phyloP scores from a whole-genome alignment of 2,888 invertebrate species.

The Lycia hirtaria region DNA sequence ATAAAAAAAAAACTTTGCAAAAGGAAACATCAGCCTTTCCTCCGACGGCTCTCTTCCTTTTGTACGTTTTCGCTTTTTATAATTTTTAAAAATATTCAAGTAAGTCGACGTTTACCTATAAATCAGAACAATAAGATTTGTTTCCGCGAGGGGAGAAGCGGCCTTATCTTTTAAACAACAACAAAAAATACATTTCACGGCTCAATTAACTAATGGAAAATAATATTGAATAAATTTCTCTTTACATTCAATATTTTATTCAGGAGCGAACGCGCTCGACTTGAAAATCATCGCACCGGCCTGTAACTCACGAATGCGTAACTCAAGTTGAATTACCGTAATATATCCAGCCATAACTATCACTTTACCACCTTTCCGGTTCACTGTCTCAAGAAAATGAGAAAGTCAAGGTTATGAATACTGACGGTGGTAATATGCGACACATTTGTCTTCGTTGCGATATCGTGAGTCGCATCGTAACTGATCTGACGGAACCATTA shows the following conservation, averaged over 20 bases:
- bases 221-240: conserved; percentile 2
- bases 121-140: conserved; percentile 36
- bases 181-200: conserved; percentile 20
- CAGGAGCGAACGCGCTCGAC: conserved; percentile 2
- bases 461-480: conserved; percentile 73
- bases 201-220: conserved; percentile 28
- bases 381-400: conserved; percentile 58
- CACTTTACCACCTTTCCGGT: conserved; percentile 38
- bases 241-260: conserved; percentile 12
- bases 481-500: conserved; percentile 65
- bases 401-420: conserved; percentile 69
- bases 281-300: conserved; percentile 6
- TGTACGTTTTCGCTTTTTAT: conserved; percentile 37
- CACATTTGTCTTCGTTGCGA: conserved; percentile 77
- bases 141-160: conserved; percentile 26
- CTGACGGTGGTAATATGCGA: conserved; percentile 62
- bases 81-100: conserved; percentile 36
- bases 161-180: conserved; percentile 24
- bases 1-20: conserved; percentile 49
- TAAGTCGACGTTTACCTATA: conserved; percentile 33
- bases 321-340: conserved; percentile 32
- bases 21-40: conserved; percentile 41
- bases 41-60: conserved; percentile 32
- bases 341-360: conserved; percentile 30
- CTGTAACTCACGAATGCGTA: conserved; percentile 27